phyloP scores from a whole-genome alignment of 1,140 invertebrate species.

The Aphaenogaster ashmeadi region DNA sequence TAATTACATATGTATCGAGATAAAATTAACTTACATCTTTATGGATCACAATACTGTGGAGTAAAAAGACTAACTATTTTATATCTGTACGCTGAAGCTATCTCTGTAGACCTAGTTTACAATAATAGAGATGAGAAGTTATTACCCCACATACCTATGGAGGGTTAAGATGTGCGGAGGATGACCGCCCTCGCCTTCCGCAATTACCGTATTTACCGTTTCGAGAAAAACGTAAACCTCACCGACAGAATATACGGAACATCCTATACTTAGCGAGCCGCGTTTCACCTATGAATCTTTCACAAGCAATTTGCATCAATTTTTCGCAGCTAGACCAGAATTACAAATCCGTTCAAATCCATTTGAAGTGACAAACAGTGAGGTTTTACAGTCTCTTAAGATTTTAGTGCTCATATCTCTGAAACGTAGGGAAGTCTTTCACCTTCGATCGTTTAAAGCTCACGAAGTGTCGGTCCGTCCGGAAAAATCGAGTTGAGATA shows the following conservation, averaged over 20 bases:
- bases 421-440: neutral
- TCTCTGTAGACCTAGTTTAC: conserved; percentile 3
- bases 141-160: conserved; percentile 17
- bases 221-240: conserved; percentile 2
- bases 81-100: conserved; percentile 9
- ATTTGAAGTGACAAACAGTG: neutral
- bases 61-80: conserved; percentile 1
- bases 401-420: neutral
- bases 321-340: neutral
- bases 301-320: neutral
- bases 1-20: neutral
- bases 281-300: neutral
- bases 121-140: conserved; percentile 33
- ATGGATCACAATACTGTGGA: neutral
- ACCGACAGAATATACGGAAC: neutral
- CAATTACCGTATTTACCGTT: conserved; percentile 5
- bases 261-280: neutral
- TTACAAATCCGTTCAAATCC: neutral
- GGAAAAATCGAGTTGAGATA: neutral
- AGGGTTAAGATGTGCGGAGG: conserved; percentile 25
- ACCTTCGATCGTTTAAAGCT: neutral
- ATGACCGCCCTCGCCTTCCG: conserved; percentile 5
- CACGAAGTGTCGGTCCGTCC: neutral
- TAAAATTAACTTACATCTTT: conserved; percentile 21
- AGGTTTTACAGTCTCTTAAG: neutral